A percentile compares a stretch with the other conserved stretches of the same genome.
Evolutionary conservation across 2,797 vertebrate species (phyloP).

Genomic region (Malacoctenus gilli): DNA sequence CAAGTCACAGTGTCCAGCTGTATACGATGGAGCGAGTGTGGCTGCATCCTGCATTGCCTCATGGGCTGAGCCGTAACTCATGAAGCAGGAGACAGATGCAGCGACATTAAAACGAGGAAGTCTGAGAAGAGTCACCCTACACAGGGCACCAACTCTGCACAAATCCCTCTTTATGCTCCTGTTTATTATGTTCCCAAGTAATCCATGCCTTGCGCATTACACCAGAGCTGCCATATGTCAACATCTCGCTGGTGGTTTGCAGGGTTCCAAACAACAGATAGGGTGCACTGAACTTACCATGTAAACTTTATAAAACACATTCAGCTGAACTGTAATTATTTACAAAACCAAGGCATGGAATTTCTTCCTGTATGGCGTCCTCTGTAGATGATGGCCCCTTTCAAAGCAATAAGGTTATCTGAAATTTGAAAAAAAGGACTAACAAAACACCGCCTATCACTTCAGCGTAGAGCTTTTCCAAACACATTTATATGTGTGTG

Average conservation of each 20-base stretch:
- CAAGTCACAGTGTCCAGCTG: slow-evolving; percentile 31
- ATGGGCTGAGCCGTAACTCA: slow-evolving; percentile 21
- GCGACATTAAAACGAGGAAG: slow-evolving; percentile 65
- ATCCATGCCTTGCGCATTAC: slow-evolving; percentile 92
- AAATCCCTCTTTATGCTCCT: slow-evolving; percentile 85
- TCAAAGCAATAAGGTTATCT: not conserved
- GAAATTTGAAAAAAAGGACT: slow-evolving; percentile 1
- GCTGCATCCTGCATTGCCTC: slow-evolving; percentile 43
- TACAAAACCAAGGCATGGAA: slow-evolving; percentile 95
- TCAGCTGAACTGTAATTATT: slow-evolving; percentile 99
- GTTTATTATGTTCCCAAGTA: slow-evolving; percentile 98
- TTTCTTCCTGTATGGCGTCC: slow-evolving; percentile 84
- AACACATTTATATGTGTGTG: slow-evolving; percentile 58
- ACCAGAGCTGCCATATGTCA: slow-evolving; percentile 96
- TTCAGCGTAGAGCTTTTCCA: slow-evolving; percentile 33
- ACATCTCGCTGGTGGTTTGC: slow-evolving; percentile 98
- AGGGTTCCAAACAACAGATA: slow-evolving; percentile 99
- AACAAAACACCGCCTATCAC: not conserved
- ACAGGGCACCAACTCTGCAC: slow-evolving; percentile 63
- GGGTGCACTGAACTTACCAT: slow-evolving; percentile 98
- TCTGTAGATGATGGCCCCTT: slow-evolving; percentile 19
- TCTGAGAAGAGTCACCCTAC: slow-evolving; percentile 48
- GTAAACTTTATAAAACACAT: slow-evolving; percentile 99
- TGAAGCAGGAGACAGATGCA: slow-evolving; percentile 43
- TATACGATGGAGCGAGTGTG: slow-evolving; percentile 26